These are phyloP conservation scores for Cacatua alba DNA, from an alignment of 2,113 vertebrate genomes.

Conservation along the genomic window DNA sequence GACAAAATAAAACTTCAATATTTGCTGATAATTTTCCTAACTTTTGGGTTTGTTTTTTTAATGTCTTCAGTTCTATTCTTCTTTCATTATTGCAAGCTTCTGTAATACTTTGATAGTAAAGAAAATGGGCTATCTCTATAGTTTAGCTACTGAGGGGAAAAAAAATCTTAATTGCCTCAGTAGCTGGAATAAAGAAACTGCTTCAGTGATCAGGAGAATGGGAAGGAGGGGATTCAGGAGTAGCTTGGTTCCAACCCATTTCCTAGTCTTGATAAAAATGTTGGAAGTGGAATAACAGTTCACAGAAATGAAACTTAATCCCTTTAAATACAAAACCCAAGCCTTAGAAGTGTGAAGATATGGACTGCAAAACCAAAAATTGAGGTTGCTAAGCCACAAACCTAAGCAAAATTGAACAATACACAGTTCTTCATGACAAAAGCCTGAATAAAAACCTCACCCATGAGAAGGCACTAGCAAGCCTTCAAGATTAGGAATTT, in stretches of 20 bases:
- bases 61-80: background rate
- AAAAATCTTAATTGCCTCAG: background rate
- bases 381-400: background rate
- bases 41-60: rapidly evolving
- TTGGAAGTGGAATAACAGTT: background rate
- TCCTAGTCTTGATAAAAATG: background rate
- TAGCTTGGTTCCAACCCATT: background rate
- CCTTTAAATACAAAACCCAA: background rate
- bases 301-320: background rate
- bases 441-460: background rate
- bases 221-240: background rate
- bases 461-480: background rate
- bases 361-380: background rate
- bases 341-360: background rate
- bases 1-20: background rate
- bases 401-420: background rate
- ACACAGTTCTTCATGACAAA: background rate
- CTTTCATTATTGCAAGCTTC: background rate
- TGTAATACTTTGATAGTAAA: background rate
- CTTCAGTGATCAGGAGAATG: background rate
- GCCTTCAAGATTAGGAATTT: background rate
- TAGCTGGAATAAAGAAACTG: background rate
- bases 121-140: background rate
- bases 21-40: background rate
- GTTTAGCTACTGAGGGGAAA: background rate